Base-by-base conservation (phyloP, 2,797 vertebrate genomes). In the Lithobates pipiens region DNA sequence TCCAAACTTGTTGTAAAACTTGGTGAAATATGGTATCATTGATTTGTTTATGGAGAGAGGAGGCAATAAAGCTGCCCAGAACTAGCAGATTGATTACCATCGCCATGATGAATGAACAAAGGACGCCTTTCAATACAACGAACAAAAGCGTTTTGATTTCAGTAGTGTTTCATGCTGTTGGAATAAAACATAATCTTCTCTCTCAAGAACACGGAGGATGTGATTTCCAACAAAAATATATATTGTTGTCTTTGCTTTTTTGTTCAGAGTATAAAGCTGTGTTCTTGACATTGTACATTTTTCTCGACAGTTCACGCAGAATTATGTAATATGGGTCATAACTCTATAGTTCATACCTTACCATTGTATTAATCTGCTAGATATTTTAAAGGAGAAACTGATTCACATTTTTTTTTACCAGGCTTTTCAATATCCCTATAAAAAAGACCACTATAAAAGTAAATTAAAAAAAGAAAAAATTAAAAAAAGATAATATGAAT, bases 71-170 rank as follows among this genome's bases (percentile, higher is more conserved):
- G 86, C 88, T 76, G 82, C 86, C 80, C 71, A 13, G 82, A 86
- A 69, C 57, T 86, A 65, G 69, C 77, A 83, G 88, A 88, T 39
- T 89, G 88, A 91, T 87, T 87, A 88, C 83, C 88, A 82, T 65
- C 13, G n/a, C 23, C 42, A 74, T 86, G 89, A 77, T 69, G 27
- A 74, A 89, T 88, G 88, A 91, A 87, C 78, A 88, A 71, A 57
- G 72, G 75, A 82, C 65, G 68, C 69, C 79, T 88, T 90, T 86
- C 83, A 86, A 81, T 88, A 32, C 7, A 65, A 46, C 9, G 25
- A 77, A 86, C 68, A 77, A 86, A 86, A 83, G 75, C 27, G 29
- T 27, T 83, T 78, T 68, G 75, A 32, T 54, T 86, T 72, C 80
- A 25, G 68, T 42, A 67, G 77, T 83, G 75, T 79, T 83, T 83